Conservation (phyloP, 2,888 invertebrate species). For the Metopia argyrocephala region DNA sequence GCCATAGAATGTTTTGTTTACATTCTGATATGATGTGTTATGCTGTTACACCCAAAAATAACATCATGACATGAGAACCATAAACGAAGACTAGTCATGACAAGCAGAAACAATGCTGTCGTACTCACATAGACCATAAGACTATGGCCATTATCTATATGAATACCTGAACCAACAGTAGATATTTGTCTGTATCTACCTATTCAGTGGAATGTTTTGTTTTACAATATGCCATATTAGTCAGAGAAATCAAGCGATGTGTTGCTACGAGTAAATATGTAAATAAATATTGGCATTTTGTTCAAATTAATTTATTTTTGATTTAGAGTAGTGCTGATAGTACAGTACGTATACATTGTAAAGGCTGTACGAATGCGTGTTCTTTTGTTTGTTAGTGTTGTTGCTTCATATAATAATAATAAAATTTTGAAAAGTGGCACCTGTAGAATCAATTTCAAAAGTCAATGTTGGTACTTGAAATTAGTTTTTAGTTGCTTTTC, state of each 20-base stretch:
- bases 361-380: background rate
- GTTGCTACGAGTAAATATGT: conserved; percentile 19
- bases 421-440: conserved; percentile 21
- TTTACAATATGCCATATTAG: background rate
- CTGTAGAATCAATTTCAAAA: conserved; percentile 10
- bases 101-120: too few species aligned
- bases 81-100: too few species aligned
- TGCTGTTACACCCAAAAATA: too few species aligned
- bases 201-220: background rate
- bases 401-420: background rate
- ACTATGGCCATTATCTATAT: too few species aligned
- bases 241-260: background rate
- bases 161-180: too few species aligned
- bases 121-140: too few species aligned
- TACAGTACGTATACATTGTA: background rate
- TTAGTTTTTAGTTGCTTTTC: background rate
- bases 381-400: background rate
- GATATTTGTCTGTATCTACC: too few species aligned
- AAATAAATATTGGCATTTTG: conserved; percentile 40
- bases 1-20: too few species aligned
- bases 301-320: conserved; percentile 50
- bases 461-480: background rate
- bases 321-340: conserved; percentile 26
- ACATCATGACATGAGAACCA: too few species aligned
- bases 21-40: too few species aligned